phyloP scores from a whole-genome alignment of 2,888 invertebrate genomes.

The Pheosia gnoma region DNA sequence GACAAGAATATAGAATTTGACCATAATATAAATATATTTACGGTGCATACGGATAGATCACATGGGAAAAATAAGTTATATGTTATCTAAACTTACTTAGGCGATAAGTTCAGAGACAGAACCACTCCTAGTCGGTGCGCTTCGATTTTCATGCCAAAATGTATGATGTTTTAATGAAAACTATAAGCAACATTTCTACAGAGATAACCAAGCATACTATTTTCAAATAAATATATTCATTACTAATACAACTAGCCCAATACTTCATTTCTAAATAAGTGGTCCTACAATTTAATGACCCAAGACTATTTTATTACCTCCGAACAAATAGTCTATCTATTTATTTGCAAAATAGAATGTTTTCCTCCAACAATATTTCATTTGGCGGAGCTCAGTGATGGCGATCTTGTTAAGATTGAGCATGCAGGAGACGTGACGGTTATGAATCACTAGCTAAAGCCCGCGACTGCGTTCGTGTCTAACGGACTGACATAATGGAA shows the following conservation, averaged over 20 bases:
- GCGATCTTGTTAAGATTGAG: slow-evolving; percentile 36
- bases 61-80: too few relatives aligned
- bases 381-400: slow-evolving; percentile 4
- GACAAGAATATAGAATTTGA: background rate
- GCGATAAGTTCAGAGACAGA: background rate
- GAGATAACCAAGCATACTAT: too few relatives aligned
- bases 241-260: too few relatives aligned
- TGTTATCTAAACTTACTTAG: too few relatives aligned
- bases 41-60: too few relatives aligned
- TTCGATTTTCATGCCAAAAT: too few relatives aligned
- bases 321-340: background rate
- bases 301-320: background rate
- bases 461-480: background rate
- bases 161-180: too few relatives aligned
- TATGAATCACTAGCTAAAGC: slow-evolving; percentile 24
- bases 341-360: slow-evolving; percentile 16
- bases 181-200: too few relatives aligned
- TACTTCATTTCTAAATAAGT: too few relatives aligned
- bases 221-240: too few relatives aligned
- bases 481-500: background rate
- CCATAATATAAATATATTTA: background rate
- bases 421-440: slow-evolving; percentile 18
- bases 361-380: slow-evolving; percentile 11
- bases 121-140: background rate
- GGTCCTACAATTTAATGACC: too few relatives aligned